These are phyloP conservation scores for Pentamera pediparva DNA, from an alignment of 53 echinoderm and acorn worm species.

Conservation along the genomic window DNA sequence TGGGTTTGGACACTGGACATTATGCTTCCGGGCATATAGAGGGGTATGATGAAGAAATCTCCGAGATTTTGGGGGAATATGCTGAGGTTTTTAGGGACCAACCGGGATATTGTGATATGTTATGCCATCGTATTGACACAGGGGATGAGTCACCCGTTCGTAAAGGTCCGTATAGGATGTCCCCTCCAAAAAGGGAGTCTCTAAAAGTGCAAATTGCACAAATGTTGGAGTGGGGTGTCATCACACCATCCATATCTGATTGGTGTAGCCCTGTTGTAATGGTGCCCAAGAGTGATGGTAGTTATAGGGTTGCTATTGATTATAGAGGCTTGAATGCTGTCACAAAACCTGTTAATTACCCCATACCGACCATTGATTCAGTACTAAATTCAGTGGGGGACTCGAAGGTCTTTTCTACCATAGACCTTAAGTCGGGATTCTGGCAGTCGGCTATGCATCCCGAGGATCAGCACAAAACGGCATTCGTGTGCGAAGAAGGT, in stretches of 20 bases:
- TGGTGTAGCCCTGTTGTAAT: constrained; percentile 43
- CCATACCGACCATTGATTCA: not conserved
- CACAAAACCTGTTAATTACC: constrained; percentile 2
- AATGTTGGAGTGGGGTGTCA: constrained; percentile 17
- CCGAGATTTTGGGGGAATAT: not conserved
- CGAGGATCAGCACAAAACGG: constrained; percentile 17
- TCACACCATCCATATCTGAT: constrained; percentile 26
- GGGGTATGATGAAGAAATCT: not conserved
- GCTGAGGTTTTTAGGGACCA: not conserved
- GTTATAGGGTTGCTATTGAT: constrained; percentile 22
- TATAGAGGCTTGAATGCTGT: constrained; percentile 27
- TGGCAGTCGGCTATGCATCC: constrained; percentile 31
- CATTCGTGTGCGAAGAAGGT: constrained; percentile 30
- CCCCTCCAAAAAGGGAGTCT: not conserved
- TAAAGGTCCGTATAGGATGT: constrained; percentile 10
- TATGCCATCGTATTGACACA: not conserved
- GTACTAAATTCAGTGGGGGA: constrained; percentile 27
- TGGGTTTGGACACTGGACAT: no score
- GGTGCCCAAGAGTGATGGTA: constrained; percentile 27
- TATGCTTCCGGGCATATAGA: no score
- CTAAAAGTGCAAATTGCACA: constrained; percentile 16
- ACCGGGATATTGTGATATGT: not conserved
- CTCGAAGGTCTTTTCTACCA: constrained; percentile 6
- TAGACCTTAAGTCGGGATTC: constrained; percentile 36
- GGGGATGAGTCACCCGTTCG: constrained; percentile 17